A percentile compares a stretch with the other conserved stretches of the same genome.
These are phyloP conservation scores for Lamprologus sp. DNA, from an alignment of 2,113 vertebrate genomes.

Conservation along the genomic window DNA sequence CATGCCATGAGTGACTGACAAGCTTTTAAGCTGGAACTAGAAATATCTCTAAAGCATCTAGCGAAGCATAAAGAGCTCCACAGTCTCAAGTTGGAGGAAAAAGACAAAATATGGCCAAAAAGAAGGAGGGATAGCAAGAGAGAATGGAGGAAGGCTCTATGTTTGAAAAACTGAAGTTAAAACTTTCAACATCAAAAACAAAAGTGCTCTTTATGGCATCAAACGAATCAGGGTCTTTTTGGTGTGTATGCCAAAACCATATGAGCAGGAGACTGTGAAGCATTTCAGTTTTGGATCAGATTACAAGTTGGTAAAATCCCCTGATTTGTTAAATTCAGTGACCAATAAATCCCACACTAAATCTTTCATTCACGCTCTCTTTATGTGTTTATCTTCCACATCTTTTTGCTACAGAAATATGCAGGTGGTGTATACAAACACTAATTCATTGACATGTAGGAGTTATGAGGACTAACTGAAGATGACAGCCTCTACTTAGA, in stretches of 20 bases:
- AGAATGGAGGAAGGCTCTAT: neutral
- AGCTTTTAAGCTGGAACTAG: constrained; percentile 21
- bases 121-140: neutral
- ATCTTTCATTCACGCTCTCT: neutral
- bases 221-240: neutral
- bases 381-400: neutral
- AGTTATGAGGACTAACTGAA: neutral
- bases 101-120: neutral
- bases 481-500: neutral
- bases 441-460: neutral
- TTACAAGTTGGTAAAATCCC: neutral
- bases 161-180: neutral
- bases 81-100: neutral
- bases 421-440: neutral
- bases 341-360: neutral
- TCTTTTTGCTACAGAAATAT: neutral
- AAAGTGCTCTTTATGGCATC: neutral
- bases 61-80: constrained; percentile 27
- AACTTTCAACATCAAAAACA: neutral
- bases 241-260: neutral
- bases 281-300: neutral
- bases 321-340: neutral
- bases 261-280: neutral
- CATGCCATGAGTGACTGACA: constrained; percentile 22
- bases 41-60: constrained; percentile 19